Percentiles rank a stretch among this genome's conserved stretches.
These are phyloP conservation scores for Sciurus niger DNA, from an alignment of 2,113 vertebrate species.

Conservation along the genomic window DNA sequence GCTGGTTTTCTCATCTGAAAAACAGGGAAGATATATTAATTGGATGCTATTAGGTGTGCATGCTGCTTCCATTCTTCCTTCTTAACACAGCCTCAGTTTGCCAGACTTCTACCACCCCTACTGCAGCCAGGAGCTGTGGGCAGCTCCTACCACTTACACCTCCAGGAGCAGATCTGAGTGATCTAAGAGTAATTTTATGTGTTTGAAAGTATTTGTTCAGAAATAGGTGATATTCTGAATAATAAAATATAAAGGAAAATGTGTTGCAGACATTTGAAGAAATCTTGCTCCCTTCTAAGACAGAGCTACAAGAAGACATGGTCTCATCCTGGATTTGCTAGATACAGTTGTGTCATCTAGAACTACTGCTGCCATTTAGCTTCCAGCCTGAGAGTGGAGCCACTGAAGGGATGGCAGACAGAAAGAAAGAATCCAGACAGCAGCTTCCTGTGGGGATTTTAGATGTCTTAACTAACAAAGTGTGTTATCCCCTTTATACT, in stretches of 20 bases:
- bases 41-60: background rate
- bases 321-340: background rate
- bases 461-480: slow-evolving; percentile 31
- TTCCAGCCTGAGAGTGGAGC: background rate
- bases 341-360: background rate
- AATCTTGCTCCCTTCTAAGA: background rate
- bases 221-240: background rate
- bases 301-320: background rate
- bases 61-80: background rate
- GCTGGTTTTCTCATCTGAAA: slow-evolving; percentile 33
- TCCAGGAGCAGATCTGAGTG: background rate
- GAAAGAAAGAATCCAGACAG: background rate
- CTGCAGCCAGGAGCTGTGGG: background rate
- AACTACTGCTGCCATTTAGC: background rate
- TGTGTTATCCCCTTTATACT: background rate
- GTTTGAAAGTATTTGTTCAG: slow-evolving; percentile 25
- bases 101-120: background rate
- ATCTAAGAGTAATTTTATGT: background rate
- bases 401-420: background rate
- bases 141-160: background rate
- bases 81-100: background rate
- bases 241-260: background rate
- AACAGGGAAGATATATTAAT: background rate
- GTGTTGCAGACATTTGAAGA: background rate
- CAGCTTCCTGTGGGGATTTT: slow-evolving; percentile 11